These are phyloP conservation scores for Campaea margaritaria DNA, from an alignment of 2,888 invertebrate genomes.

Conservation along the genomic window DNA sequence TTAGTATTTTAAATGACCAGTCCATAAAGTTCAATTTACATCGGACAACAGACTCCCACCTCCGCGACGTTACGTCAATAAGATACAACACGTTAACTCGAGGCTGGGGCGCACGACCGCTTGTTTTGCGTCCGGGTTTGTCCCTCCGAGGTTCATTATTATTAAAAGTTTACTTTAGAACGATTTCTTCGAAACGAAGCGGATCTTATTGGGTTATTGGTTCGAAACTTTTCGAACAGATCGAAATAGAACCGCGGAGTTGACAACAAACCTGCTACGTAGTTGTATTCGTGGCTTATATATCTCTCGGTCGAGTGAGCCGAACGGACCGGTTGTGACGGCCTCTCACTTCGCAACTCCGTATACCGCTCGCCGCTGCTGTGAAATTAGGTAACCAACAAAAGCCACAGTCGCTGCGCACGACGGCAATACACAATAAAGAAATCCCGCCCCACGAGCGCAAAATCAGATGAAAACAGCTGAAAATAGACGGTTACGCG, in stretches of 20 bases:
- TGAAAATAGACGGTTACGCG: constrained; percentile 51
- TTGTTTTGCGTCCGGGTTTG: constrained; percentile 80
- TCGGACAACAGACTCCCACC: constrained; percentile 63
- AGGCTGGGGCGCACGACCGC: constrained; percentile 74
- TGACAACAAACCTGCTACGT: constrained; percentile 60
- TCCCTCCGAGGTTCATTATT: constrained; percentile 63
- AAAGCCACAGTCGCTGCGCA: constrained; percentile 73
- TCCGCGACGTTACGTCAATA: constrained; percentile 82
- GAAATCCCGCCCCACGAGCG: constrained; percentile 61
- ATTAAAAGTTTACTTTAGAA: constrained; percentile 38
- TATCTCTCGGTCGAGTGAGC: constrained; percentile 76
- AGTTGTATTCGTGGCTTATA: constrained; percentile 63
- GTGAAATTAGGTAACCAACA: constrained; percentile 84
- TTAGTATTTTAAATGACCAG: constrained; percentile 54
- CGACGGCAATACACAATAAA: constrained; percentile 67
- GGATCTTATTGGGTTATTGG: constrained; percentile 47
- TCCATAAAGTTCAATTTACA: constrained; percentile 70
- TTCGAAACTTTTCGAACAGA: constrained; percentile 21
- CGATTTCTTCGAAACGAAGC: constrained; percentile 56
- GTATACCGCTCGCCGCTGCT: constrained; percentile 75
- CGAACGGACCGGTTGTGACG: constrained; percentile 80
- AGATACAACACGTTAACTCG: constrained; percentile 80
- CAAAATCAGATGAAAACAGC: constrained; percentile 58
- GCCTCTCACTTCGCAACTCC: constrained; percentile 84
- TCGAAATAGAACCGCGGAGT: constrained; percentile 42